Percentiles rank a stretch among this genome's conserved stretches.
phyloP scores from a whole-genome alignment of 2,888 invertebrate species.

The Calliphora vomitoria region DNA sequence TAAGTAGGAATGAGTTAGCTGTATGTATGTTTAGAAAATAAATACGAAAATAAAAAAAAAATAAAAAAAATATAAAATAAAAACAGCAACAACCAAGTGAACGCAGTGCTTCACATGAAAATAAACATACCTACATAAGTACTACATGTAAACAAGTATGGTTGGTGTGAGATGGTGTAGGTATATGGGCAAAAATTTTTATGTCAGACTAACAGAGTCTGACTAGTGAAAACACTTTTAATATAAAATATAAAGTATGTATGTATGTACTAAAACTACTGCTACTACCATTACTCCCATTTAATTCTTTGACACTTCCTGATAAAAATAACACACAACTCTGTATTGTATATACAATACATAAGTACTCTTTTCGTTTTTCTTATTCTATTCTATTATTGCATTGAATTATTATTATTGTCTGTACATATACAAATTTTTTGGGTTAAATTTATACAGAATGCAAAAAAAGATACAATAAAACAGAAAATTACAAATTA shows the following conservation, averaged over 20 bases:
- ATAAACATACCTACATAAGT: not conserved
- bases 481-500: slow-evolving; percentile 31
- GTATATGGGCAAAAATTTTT: slow-evolving; percentile 28
- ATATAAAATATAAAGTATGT: not conserved
- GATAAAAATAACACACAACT: not conserved
- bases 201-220: slow-evolving; percentile 32
- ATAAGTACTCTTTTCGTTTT: slow-evolving; percentile 12
- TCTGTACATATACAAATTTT: not conserved
- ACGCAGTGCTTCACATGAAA: slow-evolving; percentile 50
- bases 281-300: slow-evolving; percentile 16
- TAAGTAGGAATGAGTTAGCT: slow-evolving; percentile 55
- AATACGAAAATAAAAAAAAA: slow-evolving; percentile 21
- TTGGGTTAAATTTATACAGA: slow-evolving; percentile 22
- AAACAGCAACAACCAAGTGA: slow-evolving; percentile 32
- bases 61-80: slow-evolving; percentile 25
- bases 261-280: slow-evolving; percentile 19
- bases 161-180: too few species aligned
- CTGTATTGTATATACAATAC: not conserved
- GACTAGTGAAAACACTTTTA: slow-evolving; percentile 6
- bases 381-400: too few species aligned
- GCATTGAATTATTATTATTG: too few species aligned
- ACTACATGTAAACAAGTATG: not conserved
- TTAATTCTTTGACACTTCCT: slow-evolving; percentile 47
- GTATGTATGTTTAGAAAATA: slow-evolving; percentile 71
- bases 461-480: slow-evolving; percentile 10